Percentiles rank a stretch among this genome's conserved stretches.
These are phyloP conservation scores for Cherax quadricarinatus DNA, from an alignment of 1,140 invertebrate genomes.

Conservation along the genomic window DNA sequence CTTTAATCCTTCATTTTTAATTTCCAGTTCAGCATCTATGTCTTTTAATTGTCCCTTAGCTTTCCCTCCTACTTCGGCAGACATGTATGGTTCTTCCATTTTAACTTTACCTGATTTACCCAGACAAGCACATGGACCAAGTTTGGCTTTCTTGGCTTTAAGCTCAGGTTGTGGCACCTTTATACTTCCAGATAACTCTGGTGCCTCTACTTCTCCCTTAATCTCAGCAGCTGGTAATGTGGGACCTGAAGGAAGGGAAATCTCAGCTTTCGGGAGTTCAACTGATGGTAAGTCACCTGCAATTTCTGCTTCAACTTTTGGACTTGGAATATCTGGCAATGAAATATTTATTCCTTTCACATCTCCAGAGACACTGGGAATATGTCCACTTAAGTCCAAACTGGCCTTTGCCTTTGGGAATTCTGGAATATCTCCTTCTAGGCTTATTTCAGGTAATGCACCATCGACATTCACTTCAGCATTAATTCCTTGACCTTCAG, in stretches of 20 bases:
- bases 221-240: constrained; percentile 23
- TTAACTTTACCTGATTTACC: constrained; percentile 47
- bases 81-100: constrained; percentile 44
- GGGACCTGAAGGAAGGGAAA: not conserved
- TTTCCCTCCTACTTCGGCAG: constrained; percentile 26
- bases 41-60: not conserved
- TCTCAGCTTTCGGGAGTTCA: constrained; percentile 31
- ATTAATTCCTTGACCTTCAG: constrained; percentile 3
- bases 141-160: constrained; percentile 48
- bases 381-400: not conserved
- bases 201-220: constrained; percentile 39
- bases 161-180: constrained; percentile 32
- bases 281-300: not conserved
- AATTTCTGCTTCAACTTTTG: constrained; percentile 44
- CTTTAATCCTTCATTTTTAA: not conserved
- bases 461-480: constrained; percentile 22
- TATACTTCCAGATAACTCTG: constrained; percentile 24
- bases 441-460: not conserved
- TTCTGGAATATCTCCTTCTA: constrained; percentile 4
- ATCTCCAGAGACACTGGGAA: constrained; percentile 6
- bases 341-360: constrained; percentile 22
- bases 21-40: constrained; percentile 26
- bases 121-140: constrained; percentile 50
- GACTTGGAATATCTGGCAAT: constrained; percentile 23
- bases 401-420: not conserved